Base-by-base conservation (phyloP, 1,140 invertebrate genomes). In the Habropoda laboriosa region DNA sequence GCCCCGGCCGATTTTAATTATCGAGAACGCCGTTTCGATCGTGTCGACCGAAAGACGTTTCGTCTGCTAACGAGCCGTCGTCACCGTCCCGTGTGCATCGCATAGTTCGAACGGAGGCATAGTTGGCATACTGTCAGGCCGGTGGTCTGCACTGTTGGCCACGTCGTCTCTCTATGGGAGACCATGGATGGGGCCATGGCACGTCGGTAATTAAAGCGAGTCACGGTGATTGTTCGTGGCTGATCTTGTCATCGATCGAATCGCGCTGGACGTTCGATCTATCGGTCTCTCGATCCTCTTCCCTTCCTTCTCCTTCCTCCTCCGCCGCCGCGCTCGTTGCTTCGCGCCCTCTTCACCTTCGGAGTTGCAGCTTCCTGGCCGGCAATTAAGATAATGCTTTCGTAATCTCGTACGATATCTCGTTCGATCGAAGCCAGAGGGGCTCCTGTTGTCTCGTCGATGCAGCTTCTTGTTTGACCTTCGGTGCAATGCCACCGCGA, bases 221-320 rank as follows among this genome's bases (percentile, higher is more conserved):
- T 89, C 88, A 88, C 81, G 86, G 85, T 88, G 87, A 88, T 87
- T 80, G 82, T 87, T 77, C 82, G 83, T 84, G 86, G 30, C 79
- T 68, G 87, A 86, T 88, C 87, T 89, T 88, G 87, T 88, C 85
- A 88, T 87, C 85, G 86, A 87, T 87, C 86, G 85, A 58, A 86
- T 85, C 80, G 67, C 60, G 66, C 66, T 45, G 64, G 53, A 73
- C 72, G 40, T 77, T 60, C 53, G 75, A 78, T 71, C 55, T 70
- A 40, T 66, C 68, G 55, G 21, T n/a, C n/a, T n/a, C n/a, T 42
- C 42, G 45, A 49, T 53, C 49, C 24, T 12, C n/a, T 2, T 35
- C 12, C 24, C n/a, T 7, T 40, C 1, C n/a, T 7, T 40, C 1
- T 24, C 49, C 30, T 53, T 21, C 38, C n/a, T 24, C 40, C 18